A percentile compares a stretch with the other conserved stretches of the same genome.
phyloP scores from a whole-genome alignment of 2,797 vertebrate species.

The Dromococcyx pavoninus region DNA sequence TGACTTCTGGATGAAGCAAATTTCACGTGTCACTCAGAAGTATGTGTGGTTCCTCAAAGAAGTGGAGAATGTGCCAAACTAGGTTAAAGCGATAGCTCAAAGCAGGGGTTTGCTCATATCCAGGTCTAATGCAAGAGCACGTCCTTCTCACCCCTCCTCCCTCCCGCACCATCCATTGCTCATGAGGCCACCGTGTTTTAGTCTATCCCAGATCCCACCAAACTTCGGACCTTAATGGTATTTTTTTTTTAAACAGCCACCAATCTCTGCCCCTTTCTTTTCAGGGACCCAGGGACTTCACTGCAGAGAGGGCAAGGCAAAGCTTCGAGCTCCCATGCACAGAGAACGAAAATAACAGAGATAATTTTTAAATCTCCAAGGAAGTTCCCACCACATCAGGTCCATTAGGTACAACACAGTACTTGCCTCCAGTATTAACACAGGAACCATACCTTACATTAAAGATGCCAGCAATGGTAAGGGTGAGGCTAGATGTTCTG shows the following conservation, averaged over 20 bases:
- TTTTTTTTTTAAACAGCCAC: background rate
- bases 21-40: background rate
- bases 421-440: conserved; percentile 10
- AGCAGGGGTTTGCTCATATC: background rate
- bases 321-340: background rate
- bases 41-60: background rate
- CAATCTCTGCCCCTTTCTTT: background rate
- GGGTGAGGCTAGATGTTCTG: conserved; percentile 91
- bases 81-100: background rate
- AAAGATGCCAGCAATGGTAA: conserved; percentile 94
- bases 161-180: background rate
- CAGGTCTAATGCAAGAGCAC: background rate
- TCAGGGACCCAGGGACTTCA: background rate
- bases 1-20: background rate
- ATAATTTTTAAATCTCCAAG: background rate
- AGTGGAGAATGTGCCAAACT: background rate
- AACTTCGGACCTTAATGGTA: background rate
- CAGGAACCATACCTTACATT: conserved; percentile 81
- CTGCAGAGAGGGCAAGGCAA: background rate
- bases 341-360: background rate
- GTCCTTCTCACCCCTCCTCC: background rate
- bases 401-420: background rate
- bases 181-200: background rate
- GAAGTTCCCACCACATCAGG: background rate
- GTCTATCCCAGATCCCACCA: background rate